A percentile compares a stretch with the other conserved stretches of the same genome.
These are phyloP conservation scores for Hippopotamyrus pictus DNA, from an alignment of 2,797 vertebrate genomes.

Conservation along the genomic window DNA sequence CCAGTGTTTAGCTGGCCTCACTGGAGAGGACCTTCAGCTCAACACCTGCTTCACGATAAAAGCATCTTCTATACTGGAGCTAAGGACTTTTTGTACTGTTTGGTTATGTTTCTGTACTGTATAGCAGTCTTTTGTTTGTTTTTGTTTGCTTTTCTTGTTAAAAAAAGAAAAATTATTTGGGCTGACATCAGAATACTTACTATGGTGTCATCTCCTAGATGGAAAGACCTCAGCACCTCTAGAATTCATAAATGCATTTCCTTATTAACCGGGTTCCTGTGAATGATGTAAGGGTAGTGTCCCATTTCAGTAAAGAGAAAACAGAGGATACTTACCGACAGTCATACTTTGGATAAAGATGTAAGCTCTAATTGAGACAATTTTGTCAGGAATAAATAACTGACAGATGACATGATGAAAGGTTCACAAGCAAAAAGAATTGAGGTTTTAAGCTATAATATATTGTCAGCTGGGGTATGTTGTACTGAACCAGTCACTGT, in stretches of 20 bases:
- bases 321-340: not conserved
- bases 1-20: not conserved
- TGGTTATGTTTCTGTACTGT: not conserved
- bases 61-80: slow-evolving; percentile 5
- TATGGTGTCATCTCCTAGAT: not conserved
- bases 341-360: not conserved
- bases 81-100: not conserved
- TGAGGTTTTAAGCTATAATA: not conserved
- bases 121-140: not conserved
- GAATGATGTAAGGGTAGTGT: not conserved
- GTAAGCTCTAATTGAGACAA: not conserved
- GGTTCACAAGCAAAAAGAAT: not conserved
- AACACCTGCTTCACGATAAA: not conserved
- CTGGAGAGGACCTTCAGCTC: not conserved
- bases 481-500: not conserved
- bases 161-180: not conserved
- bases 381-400: not conserved
- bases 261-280: not conserved
- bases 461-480: not conserved
- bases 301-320: not conserved
- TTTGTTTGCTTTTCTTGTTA: not conserved
- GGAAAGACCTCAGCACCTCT: not conserved
- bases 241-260: not conserved
- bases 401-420: not conserved
- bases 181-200: not conserved